Base-by-base conservation (phyloP, 2,113 vertebrate genomes). In the Cettia cetti region DNA sequence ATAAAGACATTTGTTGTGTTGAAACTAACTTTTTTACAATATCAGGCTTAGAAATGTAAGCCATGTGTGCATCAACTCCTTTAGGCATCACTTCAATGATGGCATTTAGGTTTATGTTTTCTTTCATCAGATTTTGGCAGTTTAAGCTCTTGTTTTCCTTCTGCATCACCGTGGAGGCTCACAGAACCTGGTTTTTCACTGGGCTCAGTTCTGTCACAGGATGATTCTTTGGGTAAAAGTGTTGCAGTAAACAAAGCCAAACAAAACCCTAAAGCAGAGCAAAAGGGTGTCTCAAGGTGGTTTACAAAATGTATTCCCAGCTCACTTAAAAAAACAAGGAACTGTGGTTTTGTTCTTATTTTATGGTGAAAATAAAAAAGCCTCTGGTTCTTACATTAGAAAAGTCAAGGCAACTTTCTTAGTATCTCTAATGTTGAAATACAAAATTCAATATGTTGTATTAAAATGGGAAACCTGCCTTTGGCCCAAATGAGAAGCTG, bases 141-240 rank as follows among this genome's bases (percentile, higher is more conserved):
- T 50, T 9, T 57, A 50, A 70, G 56, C 9, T 84, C 42, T 37
- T 49, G 20, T 33, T 84, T 84, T 45, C 47, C 31, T 78, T 79
- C 28, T 66, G 31, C 15, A 21, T 64, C 17, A 17, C 31, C 1
- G 5, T 9, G 39, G 63, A 37, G 52, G 47, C 26, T 37, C 17
- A 8, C 0, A 3, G 60, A 39, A 37, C 39, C 7, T 35, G 11
- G 2, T 44, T 79, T 17, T 85, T 66, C 31, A 13, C 0, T 37
- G 39, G 15, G 14, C 52, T 27, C 13, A 60, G 21, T 63, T 10
- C 33, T 76, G 56, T 31, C 23, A 45, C 42, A 35, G 23, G 50
- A 11, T 57, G 26, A 5, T 30, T 42, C 31, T 11, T 88, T 26
- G 40, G 40, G 11, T 35, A 33, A 63, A 30, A 26, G 3, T 33